Conservation (phyloP, 2,797 vertebrate species). For the Valencia hispanica region DNA sequence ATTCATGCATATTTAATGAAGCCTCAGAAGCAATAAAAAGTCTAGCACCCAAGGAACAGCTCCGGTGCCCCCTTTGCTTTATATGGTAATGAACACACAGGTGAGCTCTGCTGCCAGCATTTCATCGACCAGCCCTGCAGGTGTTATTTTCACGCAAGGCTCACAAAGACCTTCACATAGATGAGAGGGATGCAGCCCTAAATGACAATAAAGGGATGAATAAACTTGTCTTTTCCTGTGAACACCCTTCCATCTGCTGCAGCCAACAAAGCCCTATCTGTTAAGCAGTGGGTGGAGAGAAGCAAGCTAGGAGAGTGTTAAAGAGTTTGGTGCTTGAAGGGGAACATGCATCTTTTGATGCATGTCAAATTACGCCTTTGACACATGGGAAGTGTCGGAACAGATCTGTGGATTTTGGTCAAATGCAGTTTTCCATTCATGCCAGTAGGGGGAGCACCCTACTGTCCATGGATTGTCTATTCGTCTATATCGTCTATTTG, state of each 20-base stretch:
- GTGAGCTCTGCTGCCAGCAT: constrained; percentile 33
- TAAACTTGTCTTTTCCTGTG: constrained; percentile 32
- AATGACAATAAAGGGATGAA: constrained; percentile 56
- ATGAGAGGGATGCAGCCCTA: constrained; percentile 34
- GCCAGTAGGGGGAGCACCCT: neutral
- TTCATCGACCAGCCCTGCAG: constrained; percentile 38
- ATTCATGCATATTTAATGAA: constrained; percentile 74
- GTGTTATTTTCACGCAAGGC: constrained; percentile 40
- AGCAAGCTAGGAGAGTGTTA: neutral
- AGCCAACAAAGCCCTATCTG: constrained; percentile 25
- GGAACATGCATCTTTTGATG: neutral
- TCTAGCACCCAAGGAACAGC: constrained; percentile 8
- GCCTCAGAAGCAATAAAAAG: constrained; percentile 44
- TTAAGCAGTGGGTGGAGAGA: constrained; percentile 27
- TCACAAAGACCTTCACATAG: constrained; percentile 40
- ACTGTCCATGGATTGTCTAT: too few species aligned
- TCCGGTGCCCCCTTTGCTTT: constrained; percentile 44
- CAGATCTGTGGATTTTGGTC: neutral
- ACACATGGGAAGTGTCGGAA: neutral
- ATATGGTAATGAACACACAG: constrained; percentile 57
- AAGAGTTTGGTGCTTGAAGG: neutral
- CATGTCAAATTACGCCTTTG: neutral
- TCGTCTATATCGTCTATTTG: too few species aligned
- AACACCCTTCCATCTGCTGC: constrained; percentile 6
- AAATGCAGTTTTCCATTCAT: neutral